Conservation (phyloP, 2,888 invertebrate species). For the Linnaemya tessellans region DNA sequence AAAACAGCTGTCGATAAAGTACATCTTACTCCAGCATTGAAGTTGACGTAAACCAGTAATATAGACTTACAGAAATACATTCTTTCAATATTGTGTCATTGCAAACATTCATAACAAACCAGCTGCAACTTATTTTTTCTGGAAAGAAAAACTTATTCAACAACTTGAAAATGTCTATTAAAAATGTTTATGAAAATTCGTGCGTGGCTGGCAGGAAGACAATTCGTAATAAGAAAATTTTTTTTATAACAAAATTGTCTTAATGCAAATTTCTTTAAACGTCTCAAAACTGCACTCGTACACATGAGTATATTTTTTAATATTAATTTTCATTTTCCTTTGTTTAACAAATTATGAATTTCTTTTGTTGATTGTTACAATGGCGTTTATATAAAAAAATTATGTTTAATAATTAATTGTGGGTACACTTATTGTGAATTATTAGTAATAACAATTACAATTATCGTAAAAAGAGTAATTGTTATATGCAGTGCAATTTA, state of each 20-base stretch:
- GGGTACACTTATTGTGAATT: constrained; percentile 36
- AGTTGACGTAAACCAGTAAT: constrained; percentile 50
- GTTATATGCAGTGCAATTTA: neutral
- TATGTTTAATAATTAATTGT: constrained; percentile 37
- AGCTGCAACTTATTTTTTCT: constrained; percentile 38
- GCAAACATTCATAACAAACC: constrained; percentile 24
- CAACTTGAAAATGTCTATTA: constrained; percentile 53
- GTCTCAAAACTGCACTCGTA: neutral
- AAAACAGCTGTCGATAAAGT: constrained; percentile 47
- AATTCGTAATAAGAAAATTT: constrained; percentile 18
- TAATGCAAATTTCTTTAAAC: constrained; percentile 53
- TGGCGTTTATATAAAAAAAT: constrained; percentile 5
- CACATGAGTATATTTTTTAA: neutral
- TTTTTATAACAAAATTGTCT: constrained; percentile 36
- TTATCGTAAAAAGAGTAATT: constrained; percentile 11
- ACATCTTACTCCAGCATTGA: neutral
- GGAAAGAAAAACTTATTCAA: constrained; percentile 28
- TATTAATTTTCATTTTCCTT: constrained; percentile 7
- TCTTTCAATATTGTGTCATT: constrained; percentile 38
- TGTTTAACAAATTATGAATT: constrained; percentile 36
- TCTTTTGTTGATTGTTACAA: constrained; percentile 40
- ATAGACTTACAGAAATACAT: neutral
- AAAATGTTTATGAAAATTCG: constrained; percentile 39
- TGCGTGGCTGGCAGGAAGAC: constrained; percentile 40
- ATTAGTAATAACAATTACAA: constrained; percentile 7